Conservation (phyloP, 2,113 vertebrate species). For the Pyxicephalus adspersus region DNA sequence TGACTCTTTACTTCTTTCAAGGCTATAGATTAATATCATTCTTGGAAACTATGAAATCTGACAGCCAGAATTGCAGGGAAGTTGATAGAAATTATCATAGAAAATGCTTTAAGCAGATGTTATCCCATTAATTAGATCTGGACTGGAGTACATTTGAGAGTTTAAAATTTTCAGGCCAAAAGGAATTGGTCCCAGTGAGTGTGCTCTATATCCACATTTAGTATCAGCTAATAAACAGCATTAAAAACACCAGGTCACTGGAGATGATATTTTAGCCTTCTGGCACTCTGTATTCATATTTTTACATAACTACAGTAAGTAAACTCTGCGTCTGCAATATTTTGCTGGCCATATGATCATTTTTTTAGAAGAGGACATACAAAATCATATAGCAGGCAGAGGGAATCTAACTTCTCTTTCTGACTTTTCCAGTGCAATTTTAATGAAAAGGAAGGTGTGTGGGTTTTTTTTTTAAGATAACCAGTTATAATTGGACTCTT, state of each 20-base stretch:
- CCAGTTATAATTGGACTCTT: too few species aligned
- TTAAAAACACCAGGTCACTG: constrained; percentile 76
- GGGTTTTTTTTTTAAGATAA: too few species aligned
- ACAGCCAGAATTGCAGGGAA: constrained; percentile 71
- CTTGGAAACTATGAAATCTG: constrained; percentile 71
- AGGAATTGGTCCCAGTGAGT: constrained; percentile 84
- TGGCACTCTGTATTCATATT: constrained; percentile 63
- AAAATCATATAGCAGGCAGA: too few species aligned
- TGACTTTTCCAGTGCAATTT: too few species aligned
- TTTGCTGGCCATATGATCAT: not conserved
- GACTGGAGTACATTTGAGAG: constrained; percentile 74
- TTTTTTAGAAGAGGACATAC: not conserved
- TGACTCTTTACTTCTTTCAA: not conserved
- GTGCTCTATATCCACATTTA: constrained; percentile 78
- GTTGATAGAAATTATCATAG: constrained; percentile 72
- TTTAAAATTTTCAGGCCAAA: constrained; percentile 76
- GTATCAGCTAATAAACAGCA: constrained; percentile 82
- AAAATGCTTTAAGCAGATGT: constrained; percentile 79
- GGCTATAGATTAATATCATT: constrained; percentile 67
- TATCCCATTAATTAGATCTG: constrained; percentile 84
- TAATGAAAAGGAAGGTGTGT: too few species aligned
- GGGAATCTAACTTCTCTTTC: too few species aligned
- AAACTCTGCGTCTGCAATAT: not conserved
- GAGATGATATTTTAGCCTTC: constrained; percentile 80
- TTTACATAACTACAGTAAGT: not conserved